Conservation (phyloP, 2,888 invertebrate genomes). For the Torymus auratus region DNA sequence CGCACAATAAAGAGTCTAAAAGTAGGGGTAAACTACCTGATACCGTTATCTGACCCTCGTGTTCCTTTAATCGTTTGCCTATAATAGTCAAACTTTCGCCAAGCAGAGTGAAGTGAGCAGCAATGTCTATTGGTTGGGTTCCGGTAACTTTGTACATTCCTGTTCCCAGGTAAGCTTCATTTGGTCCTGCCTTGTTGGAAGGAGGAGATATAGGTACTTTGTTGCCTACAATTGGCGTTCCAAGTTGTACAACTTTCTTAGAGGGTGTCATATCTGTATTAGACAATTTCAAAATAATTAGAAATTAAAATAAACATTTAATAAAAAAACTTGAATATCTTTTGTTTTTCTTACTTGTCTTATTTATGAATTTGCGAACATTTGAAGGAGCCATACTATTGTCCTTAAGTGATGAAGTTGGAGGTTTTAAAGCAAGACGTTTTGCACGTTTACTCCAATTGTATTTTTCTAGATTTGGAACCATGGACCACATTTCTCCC, state of each 20-base stretch:
- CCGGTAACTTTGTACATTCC: conserved; percentile 83
- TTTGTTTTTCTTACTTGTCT: conserved; percentile 62
- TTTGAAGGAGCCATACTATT: conserved; percentile 71
- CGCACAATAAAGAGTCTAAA: conserved; percentile 93
- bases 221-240: conserved; percentile 72
- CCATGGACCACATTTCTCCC: conserved; percentile 93
- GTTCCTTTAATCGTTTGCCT: conserved; percentile 94
- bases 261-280: conserved; percentile 66
- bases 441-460: conserved; percentile 91
- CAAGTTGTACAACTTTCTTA: conserved; percentile 74
- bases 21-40: conserved; percentile 96
- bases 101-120: conserved; percentile 92
- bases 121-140: conserved; percentile 91
- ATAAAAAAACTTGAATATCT: neutral
- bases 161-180: conserved; percentile 74
- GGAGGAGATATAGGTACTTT: conserved; percentile 68
- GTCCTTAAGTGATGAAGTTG: conserved; percentile 68
- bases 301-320: neutral
- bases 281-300: neutral
- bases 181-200: conserved; percentile 71
- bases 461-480: conserved; percentile 83
- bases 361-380: conserved; percentile 77
- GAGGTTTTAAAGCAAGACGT: conserved; percentile 79
- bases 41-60: conserved; percentile 96
- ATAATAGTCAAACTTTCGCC: conserved; percentile 96